phyloP scores from a whole-genome alignment of 2,113 vertebrate genomes.

The Marcusenius ussheri region DNA sequence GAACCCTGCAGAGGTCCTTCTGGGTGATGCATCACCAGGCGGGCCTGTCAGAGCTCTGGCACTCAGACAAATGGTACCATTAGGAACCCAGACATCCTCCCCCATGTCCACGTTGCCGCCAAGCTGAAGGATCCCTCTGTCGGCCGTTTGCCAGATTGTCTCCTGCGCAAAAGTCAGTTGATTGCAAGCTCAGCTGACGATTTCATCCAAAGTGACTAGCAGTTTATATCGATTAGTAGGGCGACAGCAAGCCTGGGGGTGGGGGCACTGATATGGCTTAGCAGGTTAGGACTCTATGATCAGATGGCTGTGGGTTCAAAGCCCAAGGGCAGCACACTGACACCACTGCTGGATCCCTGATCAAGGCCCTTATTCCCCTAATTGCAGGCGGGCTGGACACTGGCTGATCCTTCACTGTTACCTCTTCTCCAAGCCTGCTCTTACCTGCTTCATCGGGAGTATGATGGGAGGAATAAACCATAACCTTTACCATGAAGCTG shows the following conservation, averaged over 20 bases:
- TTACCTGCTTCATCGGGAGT: neutral
- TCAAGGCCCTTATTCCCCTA: neutral
- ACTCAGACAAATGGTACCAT: neutral
- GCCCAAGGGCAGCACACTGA: neutral
- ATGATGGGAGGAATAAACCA: neutral
- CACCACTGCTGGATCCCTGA: neutral
- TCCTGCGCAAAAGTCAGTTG: neutral
- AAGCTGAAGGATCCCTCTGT: neutral
- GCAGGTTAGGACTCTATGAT: neutral
- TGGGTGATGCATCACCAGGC: neutral
- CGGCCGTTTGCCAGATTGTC: neutral
- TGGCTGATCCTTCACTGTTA: neutral
- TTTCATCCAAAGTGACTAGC: neutral
- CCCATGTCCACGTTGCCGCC: neutral
- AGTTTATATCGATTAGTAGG: neutral
- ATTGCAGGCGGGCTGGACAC: too few species aligned
- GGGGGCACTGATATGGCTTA: neutral
- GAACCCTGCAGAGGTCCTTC: neutral
- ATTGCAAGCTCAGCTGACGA: neutral
- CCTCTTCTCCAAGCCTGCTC: neutral
- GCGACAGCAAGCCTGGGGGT: neutral
- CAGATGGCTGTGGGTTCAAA: neutral
- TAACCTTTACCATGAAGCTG: neutral
- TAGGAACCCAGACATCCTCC: neutral
- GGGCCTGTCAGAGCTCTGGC: neutral